phyloP scores from a whole-genome alignment of 1,140 invertebrate genomes.

The Aleiodes sp. region DNA sequence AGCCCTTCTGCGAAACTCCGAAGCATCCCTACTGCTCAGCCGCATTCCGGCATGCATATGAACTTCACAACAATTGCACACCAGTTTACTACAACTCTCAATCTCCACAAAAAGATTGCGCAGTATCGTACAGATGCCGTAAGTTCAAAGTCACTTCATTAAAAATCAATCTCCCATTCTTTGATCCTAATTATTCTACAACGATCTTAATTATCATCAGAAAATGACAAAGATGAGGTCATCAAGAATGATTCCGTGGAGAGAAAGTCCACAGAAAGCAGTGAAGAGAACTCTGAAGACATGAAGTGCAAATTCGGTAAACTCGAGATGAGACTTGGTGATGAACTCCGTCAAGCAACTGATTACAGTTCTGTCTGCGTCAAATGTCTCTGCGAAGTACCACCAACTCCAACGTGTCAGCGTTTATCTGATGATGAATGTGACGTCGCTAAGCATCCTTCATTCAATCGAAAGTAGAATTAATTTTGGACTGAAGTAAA shows the following conservation, averaged over 20 bases:
- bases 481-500: no score
- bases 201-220: background rate
- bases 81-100: constrained; percentile 43
- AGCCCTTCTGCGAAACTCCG: constrained; percentile 45
- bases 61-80: constrained; percentile 40
- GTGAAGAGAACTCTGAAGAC: background rate
- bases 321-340: constrained; percentile 45
- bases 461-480: background rate
- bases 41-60: constrained; percentile 16
- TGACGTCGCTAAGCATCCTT: constrained; percentile 11
- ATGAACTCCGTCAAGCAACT: constrained; percentile 42
- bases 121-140: constrained; percentile 46
- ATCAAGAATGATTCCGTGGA: background rate
- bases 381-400: constrained; percentile 51
- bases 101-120: constrained; percentile 37
- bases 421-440: constrained; percentile 36
- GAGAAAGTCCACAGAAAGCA: no score
- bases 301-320: constrained; percentile 45
- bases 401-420: constrained; percentile 46
- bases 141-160: constrained; percentile 32
- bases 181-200: no score
- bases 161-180: background rate
- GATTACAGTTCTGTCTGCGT: constrained; percentile 42
- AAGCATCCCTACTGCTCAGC: constrained; percentile 32
- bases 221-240: constrained; percentile 18